These are phyloP conservation scores for Acanthococcus lagerstroemiae DNA, from an alignment of 2,888 invertebrate species.

Conservation along the genomic window DNA sequence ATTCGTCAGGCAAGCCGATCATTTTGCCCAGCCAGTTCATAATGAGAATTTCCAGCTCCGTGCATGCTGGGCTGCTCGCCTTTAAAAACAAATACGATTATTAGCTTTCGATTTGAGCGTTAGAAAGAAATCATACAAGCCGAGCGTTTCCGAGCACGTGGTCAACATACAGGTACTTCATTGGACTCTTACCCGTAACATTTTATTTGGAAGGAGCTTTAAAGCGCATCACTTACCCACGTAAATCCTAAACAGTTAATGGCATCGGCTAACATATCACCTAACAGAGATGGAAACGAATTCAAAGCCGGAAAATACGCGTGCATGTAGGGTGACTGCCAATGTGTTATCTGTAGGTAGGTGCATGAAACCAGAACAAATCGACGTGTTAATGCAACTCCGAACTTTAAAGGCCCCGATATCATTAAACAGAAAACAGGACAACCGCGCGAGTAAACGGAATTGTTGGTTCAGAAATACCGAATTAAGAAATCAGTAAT, in stretches of 20 bases:
- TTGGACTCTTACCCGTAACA: too few species aligned
- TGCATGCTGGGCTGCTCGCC: conserved; percentile 96
- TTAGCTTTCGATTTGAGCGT: conserved; percentile 17
- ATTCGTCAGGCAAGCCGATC: conserved; percentile 86
- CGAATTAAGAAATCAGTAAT: neutral
- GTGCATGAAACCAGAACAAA: neutral
- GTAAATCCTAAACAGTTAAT: conserved; percentile 92
- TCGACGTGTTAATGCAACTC: neutral
- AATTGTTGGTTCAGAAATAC: neutral
- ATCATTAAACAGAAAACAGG: neutral
- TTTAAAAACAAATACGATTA: conserved; percentile 40
- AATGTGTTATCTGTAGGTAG: conserved; percentile 62
- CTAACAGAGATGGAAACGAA: conserved; percentile 85
- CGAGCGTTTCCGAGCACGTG: too few species aligned
- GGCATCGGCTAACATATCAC: conserved; percentile 91
- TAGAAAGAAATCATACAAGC: conserved; percentile 4
- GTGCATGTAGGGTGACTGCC: conserved; percentile 98
- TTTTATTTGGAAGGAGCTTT: too few species aligned
- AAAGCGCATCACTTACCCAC: conserved; percentile 59
- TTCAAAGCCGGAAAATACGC: conserved; percentile 94
- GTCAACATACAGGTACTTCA: neutral
- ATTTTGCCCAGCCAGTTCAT: conserved; percentile 98
- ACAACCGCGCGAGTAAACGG: too few species aligned
- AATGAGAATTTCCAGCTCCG: conserved; percentile 92
- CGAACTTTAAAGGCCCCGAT: neutral